phyloP scores from a whole-genome alignment of 2,113 vertebrate genomes.

The Petaurus breviceps region DNA sequence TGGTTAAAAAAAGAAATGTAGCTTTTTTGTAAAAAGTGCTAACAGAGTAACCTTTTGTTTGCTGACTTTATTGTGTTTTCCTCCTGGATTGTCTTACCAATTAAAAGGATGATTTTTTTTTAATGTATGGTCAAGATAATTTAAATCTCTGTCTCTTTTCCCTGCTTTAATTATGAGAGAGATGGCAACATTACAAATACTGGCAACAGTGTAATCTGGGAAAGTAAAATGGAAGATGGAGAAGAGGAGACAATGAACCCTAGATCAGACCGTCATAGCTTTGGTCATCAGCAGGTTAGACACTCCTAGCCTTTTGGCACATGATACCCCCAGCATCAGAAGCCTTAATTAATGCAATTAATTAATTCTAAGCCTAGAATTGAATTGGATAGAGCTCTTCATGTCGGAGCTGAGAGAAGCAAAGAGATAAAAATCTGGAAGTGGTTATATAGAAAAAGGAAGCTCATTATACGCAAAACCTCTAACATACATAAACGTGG shows the following conservation, averaged over 20 bases:
- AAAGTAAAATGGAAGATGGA: not conserved
- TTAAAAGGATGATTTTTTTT: not conserved
- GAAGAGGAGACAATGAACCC: not conserved
- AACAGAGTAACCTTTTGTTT: not conserved
- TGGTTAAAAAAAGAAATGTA: conserved; percentile 37
- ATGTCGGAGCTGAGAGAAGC: not conserved
- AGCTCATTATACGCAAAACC: not conserved
- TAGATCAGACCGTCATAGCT: not conserved
- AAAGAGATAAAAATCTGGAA: not conserved
- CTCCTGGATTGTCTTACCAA: not conserved
- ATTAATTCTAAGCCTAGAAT: no score
- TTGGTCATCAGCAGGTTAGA: not conserved
- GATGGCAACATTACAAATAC: no score
- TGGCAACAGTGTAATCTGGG: not conserved
- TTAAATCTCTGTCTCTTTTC: not conserved
- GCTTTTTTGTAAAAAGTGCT: conserved; percentile 40
- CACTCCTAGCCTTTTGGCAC: not conserved
- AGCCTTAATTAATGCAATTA: not conserved
- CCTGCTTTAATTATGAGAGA: not conserved
- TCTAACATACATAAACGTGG: not conserved
- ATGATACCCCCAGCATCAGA: not conserved
- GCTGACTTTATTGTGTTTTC: not conserved
- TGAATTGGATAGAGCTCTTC: not conserved
- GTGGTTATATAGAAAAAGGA: conserved; percentile 26
- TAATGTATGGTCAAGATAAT: not conserved